Base-by-base conservation (phyloP, 2,888 invertebrate genomes). In the Subacronicta megacephala region DNA sequence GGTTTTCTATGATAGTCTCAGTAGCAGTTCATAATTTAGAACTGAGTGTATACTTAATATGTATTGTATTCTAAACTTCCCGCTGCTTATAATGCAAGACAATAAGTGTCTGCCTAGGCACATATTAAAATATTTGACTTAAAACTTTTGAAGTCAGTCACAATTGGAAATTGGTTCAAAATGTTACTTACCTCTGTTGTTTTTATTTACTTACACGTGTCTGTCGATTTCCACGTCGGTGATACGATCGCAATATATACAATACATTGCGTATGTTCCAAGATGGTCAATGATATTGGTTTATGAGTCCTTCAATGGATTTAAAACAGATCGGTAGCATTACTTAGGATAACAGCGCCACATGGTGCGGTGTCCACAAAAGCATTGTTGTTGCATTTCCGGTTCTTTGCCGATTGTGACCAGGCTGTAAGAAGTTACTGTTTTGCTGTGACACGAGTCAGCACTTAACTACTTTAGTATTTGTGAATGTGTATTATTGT, bases 361-460 rank as follows among this genome's bases (percentile, higher is more conserved):
- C n/a, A n/a, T n/a, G 9, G 18, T 12, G 7, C n/a, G 42, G 7
- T 12, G 33, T 7, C 13, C 20, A 40, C 33, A 33, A n/a, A 42
- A 23, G 44, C 38, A 38, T 42, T 56, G 50, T 62, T 43, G 35
- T 56, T 26, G 18, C 35, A 55, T 56, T 65, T 16, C 38, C 17
- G 29, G 15, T 17, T 36, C 18, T 35, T 35, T 5, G 29, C 16
- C 26, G 41, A 46, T 68, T 45, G 23, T 50, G 36, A 51, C 31
- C 33, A 33, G 20, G 7, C 20, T 45, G 7, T 23, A 16, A 41
- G 36, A 44, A 15, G n/a, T 12, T 20, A 35, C 26, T 64, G 31
- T 55, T 36, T 0, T 31, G n/a, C n/a, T 5, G 6, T 12, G 1
- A 31, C 31, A n/a, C 31, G 20, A 20, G 20, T 20, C 20, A 10